Base-by-base conservation (phyloP, 2,888 invertebrate genomes). In the Acleris cristana region DNA sequence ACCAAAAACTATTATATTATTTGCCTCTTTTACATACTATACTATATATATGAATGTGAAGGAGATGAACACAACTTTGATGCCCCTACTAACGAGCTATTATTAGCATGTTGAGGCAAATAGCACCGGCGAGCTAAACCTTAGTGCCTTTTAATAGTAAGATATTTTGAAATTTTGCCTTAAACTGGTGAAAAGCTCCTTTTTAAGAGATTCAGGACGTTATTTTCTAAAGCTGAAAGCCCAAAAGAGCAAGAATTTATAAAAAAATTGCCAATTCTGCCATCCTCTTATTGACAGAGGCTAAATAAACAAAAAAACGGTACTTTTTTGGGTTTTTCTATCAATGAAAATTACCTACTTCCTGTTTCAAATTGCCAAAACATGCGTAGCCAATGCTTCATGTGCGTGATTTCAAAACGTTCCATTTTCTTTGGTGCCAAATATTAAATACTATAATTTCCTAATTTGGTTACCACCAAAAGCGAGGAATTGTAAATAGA, bases 401-500 rank as follows among this genome's bases (percentile, higher is more conserved):
- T 54, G 40, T 30, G 52, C 16, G 44, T 61, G 61, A 53, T 66
- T 66, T 16, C 40, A 30, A 30, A 51, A 62, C 61, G 66, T 66
- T 66, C 66, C 66, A 66, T 62, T 67, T 53, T 69, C 69, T 51
- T 64, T 66, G 62, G 72, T 75, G 77, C 76, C 74, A 79, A 79
- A 76, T 72, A 75, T 65, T 69, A 65, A 68, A 69, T 69, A 71
- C 70, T 73, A 74, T 48, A 59, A 59, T 64, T 69, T 69, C 59
- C 64, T 65, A 69, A 30, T 58, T 69, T 70, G 69, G 70, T 69
- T 72, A 68, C 72, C 71, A 65, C 71, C 71, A 74, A 74, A 74
- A 61, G 19, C 77, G 76, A 75, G 71, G 77, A 74, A 76, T 78
- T 73, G 72, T 70, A 62, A 69, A 72, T 71, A 71, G 72, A 73